Conservation (phyloP, 2,888 invertebrate species). For the Tetramorium bicarinatum region DNA sequence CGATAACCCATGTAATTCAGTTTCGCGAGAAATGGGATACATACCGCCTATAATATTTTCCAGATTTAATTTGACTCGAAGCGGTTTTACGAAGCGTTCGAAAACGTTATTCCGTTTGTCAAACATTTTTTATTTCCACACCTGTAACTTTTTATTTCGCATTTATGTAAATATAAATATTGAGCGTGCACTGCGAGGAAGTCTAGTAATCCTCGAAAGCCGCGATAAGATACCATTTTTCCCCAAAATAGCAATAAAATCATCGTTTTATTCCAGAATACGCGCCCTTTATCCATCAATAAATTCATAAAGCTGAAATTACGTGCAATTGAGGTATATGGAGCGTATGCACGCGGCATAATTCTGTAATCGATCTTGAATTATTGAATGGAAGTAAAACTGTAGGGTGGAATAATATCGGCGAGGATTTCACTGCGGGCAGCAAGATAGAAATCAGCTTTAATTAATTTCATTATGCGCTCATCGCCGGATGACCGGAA, state of each 20-base stretch:
- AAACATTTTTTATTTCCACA: not conserved
- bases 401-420: constrained; percentile 23
- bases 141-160: no score
- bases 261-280: constrained; percentile 11
- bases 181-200: not conserved
- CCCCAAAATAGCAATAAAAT: constrained; percentile 26
- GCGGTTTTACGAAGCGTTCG: not conserved
- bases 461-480: constrained; percentile 48
- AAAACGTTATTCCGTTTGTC: not conserved
- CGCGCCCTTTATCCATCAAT: constrained; percentile 33
- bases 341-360: constrained; percentile 48
- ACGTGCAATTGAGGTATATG: constrained; percentile 39
- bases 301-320: constrained; percentile 49
- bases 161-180: not conserved
- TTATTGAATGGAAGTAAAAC: constrained; percentile 53
- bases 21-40: constrained; percentile 23
- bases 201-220: not conserved
- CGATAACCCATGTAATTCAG: constrained; percentile 14
- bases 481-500: constrained; percentile 25
- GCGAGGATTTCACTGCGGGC: constrained; percentile 22
- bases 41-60: not conserved
- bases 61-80: not conserved
- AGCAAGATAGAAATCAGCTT: constrained; percentile 41
- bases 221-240: not conserved
- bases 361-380: constrained; percentile 51